A percentile compares a stretch with the other conserved stretches of the same genome.
Conservation (phyloP, 2,888 invertebrate genomes). For the Zaprionus bogoriensis region DNA sequence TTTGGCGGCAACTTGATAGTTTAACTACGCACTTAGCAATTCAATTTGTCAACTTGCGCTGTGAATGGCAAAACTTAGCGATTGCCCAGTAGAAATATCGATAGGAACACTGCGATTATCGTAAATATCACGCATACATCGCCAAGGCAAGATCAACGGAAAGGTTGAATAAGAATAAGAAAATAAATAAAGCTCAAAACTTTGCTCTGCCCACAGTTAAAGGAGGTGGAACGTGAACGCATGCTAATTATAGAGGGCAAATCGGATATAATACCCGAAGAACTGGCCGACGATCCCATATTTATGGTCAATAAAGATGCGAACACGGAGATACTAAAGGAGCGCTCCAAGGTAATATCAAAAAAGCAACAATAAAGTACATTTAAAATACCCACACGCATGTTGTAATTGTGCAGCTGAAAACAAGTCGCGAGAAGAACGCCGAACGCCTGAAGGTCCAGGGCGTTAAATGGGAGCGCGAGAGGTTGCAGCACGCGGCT, state of each 20-base stretch:
- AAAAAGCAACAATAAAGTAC: background rate
- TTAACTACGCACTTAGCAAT: too few relatives aligned
- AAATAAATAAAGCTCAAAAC: background rate
- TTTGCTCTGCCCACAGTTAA: slow-evolving; percentile 81
- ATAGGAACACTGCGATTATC: background rate
- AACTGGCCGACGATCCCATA: slow-evolving; percentile 86
- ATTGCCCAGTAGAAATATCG: background rate
- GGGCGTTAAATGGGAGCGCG: slow-evolving; percentile 82
- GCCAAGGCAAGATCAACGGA: too few relatives aligned
- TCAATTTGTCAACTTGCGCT: background rate
- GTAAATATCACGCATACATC: too few relatives aligned
- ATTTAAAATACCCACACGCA: background rate
- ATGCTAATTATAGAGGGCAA: slow-evolving; percentile 85
- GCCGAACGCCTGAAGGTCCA: slow-evolving; percentile 81
- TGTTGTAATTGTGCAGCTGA: slow-evolving; percentile 66
- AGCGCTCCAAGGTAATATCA: slow-evolving; percentile 83
- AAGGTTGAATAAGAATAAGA: background rate
- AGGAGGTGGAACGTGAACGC: slow-evolving; percentile 86
- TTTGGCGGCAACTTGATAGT: too few relatives aligned
- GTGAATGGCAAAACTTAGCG: background rate
- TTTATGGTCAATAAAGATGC: slow-evolving; percentile 85
- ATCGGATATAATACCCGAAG: slow-evolving; percentile 85
- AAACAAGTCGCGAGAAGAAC: slow-evolving; percentile 82
- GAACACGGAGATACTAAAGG: slow-evolving; percentile 83
- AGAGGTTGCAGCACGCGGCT: slow-evolving; percentile 78